Percentiles rank a stretch among this genome's conserved stretches.
Conservation (phyloP, 2,797 vertebrate species). For the Xenops minutus region DNA sequence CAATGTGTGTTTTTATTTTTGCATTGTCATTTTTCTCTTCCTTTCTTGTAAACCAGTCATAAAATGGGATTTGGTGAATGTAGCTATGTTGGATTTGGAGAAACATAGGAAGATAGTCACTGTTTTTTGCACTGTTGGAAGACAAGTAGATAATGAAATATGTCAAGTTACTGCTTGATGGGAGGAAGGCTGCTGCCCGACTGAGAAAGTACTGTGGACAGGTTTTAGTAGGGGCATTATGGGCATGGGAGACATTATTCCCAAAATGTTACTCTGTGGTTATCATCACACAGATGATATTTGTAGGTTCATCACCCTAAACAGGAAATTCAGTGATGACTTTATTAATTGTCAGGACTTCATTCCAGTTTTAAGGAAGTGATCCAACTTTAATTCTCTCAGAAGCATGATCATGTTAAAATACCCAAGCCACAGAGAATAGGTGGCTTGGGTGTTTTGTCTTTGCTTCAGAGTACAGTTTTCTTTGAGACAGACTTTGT, state of each 20-base stretch:
- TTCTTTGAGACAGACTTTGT: not conserved
- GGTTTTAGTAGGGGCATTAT: not conserved
- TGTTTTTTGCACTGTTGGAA: not conserved
- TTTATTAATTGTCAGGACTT: not conserved
- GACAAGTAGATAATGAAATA: not conserved
- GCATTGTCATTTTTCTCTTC: not conserved
- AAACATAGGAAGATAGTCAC: not conserved
- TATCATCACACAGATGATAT: not conserved
- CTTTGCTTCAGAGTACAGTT: not conserved
- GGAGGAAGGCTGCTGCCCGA: not conserved
- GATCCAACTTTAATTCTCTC: not conserved
- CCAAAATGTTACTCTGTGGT: not conserved
- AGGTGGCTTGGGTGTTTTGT: not conserved
- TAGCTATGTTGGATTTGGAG: not conserved
- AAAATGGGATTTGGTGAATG: not conserved
- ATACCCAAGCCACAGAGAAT: not conserved
- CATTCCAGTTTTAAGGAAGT: not conserved
- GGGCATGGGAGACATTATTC: not conserved
- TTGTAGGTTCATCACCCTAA: not conserved
- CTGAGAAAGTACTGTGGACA: not conserved
- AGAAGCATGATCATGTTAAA: not conserved
- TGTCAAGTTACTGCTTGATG: not conserved
- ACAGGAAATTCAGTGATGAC: not conserved
- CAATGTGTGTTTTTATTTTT: not conserved
- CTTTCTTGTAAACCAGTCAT: not conserved